phyloP scores from a whole-genome alignment of 2,888 invertebrate species.

The Leptogaster cylindrica region DNA sequence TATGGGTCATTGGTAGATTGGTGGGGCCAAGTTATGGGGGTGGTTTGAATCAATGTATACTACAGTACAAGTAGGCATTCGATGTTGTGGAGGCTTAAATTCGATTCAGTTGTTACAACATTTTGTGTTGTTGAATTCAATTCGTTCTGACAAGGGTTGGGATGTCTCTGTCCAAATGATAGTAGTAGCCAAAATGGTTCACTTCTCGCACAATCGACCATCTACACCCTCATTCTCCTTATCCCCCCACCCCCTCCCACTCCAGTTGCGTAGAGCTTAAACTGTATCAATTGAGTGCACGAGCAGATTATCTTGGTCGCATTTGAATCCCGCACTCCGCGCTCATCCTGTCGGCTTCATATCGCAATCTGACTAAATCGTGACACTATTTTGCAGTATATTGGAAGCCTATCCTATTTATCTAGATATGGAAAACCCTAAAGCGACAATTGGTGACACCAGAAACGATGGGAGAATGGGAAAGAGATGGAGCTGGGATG shows the following conservation, averaged over 20 bases:
- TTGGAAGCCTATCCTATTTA: conserved; percentile 35
- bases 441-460: conserved; percentile 40
- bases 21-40: neutral
- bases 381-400: conserved; percentile 40
- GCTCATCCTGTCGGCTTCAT: neutral
- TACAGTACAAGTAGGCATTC: conserved; percentile 31
- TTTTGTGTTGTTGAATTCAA: conserved; percentile 44
- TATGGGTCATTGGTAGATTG: no score
- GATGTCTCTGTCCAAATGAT: neutral
- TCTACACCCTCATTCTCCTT: no score
- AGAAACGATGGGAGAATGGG: no score
- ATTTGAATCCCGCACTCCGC: conserved; percentile 3
- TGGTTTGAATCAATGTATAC: conserved; percentile 15
- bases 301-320: conserved; percentile 37
- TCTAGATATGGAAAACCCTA: conserved; percentile 35
- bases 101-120: conserved; percentile 45
- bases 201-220: no score
- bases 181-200: no score
- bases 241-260: neutral
- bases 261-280: conserved; percentile 18
- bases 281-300: conserved; percentile 29
- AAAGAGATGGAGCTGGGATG: no score
- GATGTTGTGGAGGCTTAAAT: conserved; percentile 42
- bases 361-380: conserved; percentile 32
- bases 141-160: conserved; percentile 41